These are phyloP conservation scores for Acheta domesticus DNA, from an alignment of 2,888 invertebrate genomes.

Conservation along the genomic window DNA sequence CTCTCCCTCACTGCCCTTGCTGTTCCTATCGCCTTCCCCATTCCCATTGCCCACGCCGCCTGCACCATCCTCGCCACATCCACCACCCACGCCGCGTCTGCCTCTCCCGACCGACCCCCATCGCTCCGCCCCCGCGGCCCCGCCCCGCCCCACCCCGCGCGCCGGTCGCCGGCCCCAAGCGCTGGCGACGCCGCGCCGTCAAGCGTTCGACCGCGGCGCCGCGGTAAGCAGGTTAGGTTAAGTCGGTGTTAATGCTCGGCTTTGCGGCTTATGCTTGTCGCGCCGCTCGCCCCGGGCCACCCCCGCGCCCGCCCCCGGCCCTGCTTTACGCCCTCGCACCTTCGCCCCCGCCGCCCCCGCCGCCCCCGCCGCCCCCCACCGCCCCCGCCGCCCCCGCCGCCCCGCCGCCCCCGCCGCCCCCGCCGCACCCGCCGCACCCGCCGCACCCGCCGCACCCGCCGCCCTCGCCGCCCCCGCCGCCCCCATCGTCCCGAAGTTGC, in stretches of 20 bases:
- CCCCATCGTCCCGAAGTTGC: background rate
- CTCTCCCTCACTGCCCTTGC: too few relatives aligned
- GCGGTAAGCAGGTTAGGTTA: constrained; percentile 18
- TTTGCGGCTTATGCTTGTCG: constrained; percentile 3
- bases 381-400: background rate
- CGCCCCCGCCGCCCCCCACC: background rate
- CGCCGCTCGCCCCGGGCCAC: background rate
- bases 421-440: background rate
- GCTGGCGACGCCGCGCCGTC: background rate
- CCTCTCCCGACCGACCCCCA: background rate
- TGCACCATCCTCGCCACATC: too few relatives aligned
- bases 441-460: background rate
- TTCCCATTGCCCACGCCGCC: too few relatives aligned
- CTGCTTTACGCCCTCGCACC: background rate
- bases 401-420: background rate
- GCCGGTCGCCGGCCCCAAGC: background rate
- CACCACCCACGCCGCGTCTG: too few relatives aligned
- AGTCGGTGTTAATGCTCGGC: background rate
- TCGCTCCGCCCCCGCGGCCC: background rate
- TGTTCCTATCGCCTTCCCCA: too few relatives aligned
- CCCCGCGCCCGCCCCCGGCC: background rate
- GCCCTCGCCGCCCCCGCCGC: background rate
- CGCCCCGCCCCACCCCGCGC: background rate
- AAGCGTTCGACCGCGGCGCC: background rate
- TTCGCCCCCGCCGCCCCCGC: background rate